These are phyloP conservation scores for Parus major DNA, from an alignment of 2,113 vertebrate species.

Conservation along the genomic window DNA sequence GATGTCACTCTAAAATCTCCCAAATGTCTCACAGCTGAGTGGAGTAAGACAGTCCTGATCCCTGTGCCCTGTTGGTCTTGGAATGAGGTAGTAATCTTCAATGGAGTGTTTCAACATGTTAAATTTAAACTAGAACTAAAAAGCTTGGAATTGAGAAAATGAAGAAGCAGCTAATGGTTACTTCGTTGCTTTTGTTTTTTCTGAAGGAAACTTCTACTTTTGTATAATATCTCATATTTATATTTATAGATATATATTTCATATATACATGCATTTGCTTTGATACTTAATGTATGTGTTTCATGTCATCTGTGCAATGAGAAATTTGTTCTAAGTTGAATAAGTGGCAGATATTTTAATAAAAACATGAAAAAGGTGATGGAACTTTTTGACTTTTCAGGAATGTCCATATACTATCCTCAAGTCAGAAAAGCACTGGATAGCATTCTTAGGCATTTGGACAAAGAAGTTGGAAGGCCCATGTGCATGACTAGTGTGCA, in stretches of 20 bases:
- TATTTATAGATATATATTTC: background rate
- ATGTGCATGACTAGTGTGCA: slow-evolving; percentile 99
- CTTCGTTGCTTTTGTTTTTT: background rate
- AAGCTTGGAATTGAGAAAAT: background rate
- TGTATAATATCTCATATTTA: background rate
- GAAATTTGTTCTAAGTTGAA: background rate
- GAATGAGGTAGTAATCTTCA: background rate
- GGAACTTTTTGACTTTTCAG: slow-evolving; percentile 62
- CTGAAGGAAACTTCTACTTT: background rate
- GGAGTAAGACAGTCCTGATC: background rate
- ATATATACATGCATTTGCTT: background rate
- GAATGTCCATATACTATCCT: slow-evolving; percentile 98
- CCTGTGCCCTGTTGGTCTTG: background rate
- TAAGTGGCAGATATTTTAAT: background rate
- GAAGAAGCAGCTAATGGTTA: background rate
- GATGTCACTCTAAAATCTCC: background rate
- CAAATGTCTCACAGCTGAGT: background rate
- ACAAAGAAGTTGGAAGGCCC: slow-evolving; percentile 97
- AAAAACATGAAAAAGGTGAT: background rate
- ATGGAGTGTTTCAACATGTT: background rate
- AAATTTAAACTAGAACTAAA: background rate
- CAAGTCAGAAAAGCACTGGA: slow-evolving; percentile 97
- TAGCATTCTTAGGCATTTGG: slow-evolving; percentile 94
- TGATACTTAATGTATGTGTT: background rate
- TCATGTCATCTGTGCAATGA: background rate